These are phyloP conservation scores for Ericerus pela DNA, from an alignment of 1,140 invertebrate species.

Conservation along the genomic window DNA sequence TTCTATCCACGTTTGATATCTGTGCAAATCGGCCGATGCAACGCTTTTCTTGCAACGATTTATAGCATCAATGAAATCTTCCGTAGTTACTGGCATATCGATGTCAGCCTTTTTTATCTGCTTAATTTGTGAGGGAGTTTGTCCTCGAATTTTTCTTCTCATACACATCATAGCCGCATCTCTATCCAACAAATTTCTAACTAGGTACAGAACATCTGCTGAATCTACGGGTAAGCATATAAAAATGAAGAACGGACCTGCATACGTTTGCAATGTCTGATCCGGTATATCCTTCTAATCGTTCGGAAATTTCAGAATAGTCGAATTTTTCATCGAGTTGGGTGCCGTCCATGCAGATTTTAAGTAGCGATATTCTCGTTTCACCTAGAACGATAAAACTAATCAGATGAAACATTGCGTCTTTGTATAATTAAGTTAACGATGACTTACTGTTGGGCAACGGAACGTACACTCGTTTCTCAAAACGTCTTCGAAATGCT, in stretches of 20 bases:
- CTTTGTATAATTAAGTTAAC: not conserved
- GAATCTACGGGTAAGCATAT: not conserved
- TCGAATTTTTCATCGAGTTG: slow-evolving; percentile 38
- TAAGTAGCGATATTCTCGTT: slow-evolving; percentile 41
- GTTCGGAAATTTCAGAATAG: slow-evolving; percentile 36
- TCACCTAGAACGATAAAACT: slow-evolving; percentile 31
- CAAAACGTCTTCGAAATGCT: slow-evolving; percentile 47
- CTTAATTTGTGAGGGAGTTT: slow-evolving; percentile 44
- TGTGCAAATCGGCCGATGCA: slow-evolving; percentile 38
- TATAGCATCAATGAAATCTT: slow-evolving; percentile 44
- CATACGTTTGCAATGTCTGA: slow-evolving; percentile 50
- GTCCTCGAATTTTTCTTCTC: slow-evolving; percentile 42
- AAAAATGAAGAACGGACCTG: slow-evolving; percentile 34
- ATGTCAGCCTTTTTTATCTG: slow-evolving; percentile 46
- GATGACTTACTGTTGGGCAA: slow-evolving; percentile 39
- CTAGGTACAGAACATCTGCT: slow-evolving; percentile 12
- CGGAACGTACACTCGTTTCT: slow-evolving; percentile 58
- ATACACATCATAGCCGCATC: slow-evolving; percentile 57
- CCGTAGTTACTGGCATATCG: slow-evolving; percentile 40
- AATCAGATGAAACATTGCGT: not conserved
- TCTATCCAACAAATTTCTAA: slow-evolving; percentile 27
- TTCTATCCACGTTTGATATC: slow-evolving; percentile 27
- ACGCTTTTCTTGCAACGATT: slow-evolving; percentile 43
- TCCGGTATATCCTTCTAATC: slow-evolving; percentile 47
- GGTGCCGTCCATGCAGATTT: slow-evolving; percentile 44